Conservation (phyloP, 1,140 invertebrate genomes). For the Diachasma alloeum region DNA sequence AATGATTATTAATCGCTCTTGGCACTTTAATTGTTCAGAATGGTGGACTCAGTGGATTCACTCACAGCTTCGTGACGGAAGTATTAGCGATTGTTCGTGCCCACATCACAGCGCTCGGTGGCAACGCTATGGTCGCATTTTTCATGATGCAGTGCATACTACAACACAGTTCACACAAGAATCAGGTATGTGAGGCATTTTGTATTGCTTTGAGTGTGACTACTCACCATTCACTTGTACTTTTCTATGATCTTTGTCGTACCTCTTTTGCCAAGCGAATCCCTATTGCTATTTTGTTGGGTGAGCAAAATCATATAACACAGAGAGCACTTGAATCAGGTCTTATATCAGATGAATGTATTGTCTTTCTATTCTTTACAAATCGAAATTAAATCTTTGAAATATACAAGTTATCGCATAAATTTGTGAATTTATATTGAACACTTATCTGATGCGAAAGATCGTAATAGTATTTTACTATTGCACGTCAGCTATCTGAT, state of each 20-base stretch:
- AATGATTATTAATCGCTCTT: not conserved
- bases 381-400: too few species aligned
- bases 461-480: not conserved
- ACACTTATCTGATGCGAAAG: not conserved
- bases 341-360: not conserved
- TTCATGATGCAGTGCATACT: slow-evolving; percentile 92
- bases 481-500: too few species aligned
- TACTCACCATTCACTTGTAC: too few species aligned
- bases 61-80: slow-evolving; percentile 93
- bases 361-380: not conserved
- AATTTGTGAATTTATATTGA: not conserved
- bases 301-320: too few species aligned
- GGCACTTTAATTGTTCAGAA: slow-evolving; percentile 59
- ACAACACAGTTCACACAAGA: slow-evolving; percentile 93
- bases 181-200: slow-evolving; percentile 76
- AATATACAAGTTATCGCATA: not conserved
- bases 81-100: slow-evolving; percentile 89
- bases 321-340: too few species aligned
- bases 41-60: slow-evolving; percentile 91
- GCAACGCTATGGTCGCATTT: slow-evolving; percentile 94
- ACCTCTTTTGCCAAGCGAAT: too few species aligned
- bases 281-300: too few species aligned
- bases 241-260: too few species aligned
- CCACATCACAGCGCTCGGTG: slow-evolving; percentile 91
- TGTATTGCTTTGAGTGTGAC: not conserved